Percentiles rank a stretch among this genome's conserved stretches.
Evolutionary conservation across 2,797 vertebrate species (phyloP).

Genomic region (Neomorphus geoffroyi): DNA sequence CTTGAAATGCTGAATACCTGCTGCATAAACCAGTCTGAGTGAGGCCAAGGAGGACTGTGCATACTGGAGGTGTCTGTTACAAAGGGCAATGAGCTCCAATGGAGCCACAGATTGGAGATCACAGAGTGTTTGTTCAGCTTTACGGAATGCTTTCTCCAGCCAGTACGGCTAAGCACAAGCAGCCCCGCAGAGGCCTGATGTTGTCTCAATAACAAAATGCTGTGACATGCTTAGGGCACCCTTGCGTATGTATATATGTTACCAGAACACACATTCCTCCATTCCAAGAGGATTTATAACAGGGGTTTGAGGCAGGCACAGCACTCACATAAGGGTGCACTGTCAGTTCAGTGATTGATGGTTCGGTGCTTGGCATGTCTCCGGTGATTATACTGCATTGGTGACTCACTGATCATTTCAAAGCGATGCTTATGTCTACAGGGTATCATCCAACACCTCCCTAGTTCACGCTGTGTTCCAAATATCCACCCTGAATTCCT

Average conservation of each 20-base stretch:
- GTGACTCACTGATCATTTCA: constrained; percentile 8
- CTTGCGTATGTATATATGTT: background rate
- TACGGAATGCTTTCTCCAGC: background rate
- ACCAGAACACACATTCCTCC: background rate
- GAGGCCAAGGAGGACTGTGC: background rate
- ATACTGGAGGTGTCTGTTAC: background rate
- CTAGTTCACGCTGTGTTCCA: fast-evolving
- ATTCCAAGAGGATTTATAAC: background rate
- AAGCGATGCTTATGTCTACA: background rate
- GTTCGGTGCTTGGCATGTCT: background rate
- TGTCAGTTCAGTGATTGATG: constrained; percentile 4
- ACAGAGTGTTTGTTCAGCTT: background rate
- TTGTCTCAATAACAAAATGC: background rate
- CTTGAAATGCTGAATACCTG: background rate
- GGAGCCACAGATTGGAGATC: background rate
- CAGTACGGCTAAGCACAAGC: background rate
- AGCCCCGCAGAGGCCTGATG: background rate
- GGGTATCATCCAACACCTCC: background rate
- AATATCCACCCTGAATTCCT: background rate
- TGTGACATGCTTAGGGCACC: background rate
- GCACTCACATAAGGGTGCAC: background rate
- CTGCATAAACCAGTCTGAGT: background rate
- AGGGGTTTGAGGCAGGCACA: background rate
- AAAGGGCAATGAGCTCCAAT: background rate
- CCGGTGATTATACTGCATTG: background rate